A percentile compares a stretch with the other conserved stretches of the same genome.
phyloP scores from a whole-genome alignment of 2,113 vertebrate species.

The Peucedramus taeniatus region DNA sequence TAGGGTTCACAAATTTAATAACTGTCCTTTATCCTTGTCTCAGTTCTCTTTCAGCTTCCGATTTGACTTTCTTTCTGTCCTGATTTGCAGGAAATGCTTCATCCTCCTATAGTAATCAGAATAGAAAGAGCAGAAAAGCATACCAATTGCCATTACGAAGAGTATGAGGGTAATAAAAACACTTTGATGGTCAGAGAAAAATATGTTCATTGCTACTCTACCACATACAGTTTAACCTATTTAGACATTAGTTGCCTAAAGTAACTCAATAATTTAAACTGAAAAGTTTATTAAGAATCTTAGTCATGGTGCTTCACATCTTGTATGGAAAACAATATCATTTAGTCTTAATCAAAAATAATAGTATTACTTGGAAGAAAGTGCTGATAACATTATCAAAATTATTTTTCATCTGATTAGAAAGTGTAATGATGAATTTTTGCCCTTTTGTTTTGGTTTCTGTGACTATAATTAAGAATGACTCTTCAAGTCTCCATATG shows the following conservation, averaged over 20 bases:
- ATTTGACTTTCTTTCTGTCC: constrained; percentile 54
- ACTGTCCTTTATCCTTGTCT: constrained; percentile 72
- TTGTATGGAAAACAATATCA: not conserved
- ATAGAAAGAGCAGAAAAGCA: constrained; percentile 26
- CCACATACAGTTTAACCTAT: not conserved
- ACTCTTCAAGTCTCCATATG: not conserved
- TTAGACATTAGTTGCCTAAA: constrained; percentile 21
- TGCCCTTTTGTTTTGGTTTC: constrained; percentile 44
- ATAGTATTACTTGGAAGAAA: constrained; percentile 44
- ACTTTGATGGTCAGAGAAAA: constrained; percentile 23
- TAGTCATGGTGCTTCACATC: not conserved
- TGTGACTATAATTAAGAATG: constrained; percentile 49
- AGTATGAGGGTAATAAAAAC: constrained; percentile 14
- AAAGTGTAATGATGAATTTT: constrained; percentile 35
- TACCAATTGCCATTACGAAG: constrained; percentile 44
- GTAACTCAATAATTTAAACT: constrained; percentile 42
- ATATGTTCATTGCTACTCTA: not conserved
- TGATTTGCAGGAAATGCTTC: constrained; percentile 64
- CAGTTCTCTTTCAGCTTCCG: constrained; percentile 65
- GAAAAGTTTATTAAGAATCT: constrained; percentile 52
- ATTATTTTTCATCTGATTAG: constrained; percentile 55
- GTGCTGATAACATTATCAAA: not conserved
- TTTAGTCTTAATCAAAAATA: constrained; percentile 42
- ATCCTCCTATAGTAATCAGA: constrained; percentile 47
- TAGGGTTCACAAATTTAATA: constrained; percentile 79